Percentiles rank a stretch among this genome's conserved stretches.
These are phyloP conservation scores for Zaprionus gabonicus DNA, from an alignment of 1,140 invertebrate species.

Conservation along the genomic window DNA sequence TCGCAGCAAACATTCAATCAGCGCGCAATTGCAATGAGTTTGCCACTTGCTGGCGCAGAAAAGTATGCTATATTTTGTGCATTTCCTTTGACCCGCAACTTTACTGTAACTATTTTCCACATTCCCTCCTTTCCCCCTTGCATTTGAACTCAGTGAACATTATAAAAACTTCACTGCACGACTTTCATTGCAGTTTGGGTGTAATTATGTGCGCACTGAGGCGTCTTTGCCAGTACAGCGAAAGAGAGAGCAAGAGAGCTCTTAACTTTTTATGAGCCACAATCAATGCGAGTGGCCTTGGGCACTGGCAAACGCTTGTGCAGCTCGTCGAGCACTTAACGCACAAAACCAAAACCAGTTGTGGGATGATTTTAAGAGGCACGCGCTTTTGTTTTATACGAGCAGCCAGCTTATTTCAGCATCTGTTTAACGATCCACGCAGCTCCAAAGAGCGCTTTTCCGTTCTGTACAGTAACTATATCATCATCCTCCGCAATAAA, in stretches of 20 bases:
- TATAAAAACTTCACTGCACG: slow-evolving; percentile 30
- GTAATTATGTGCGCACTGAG: slow-evolving; percentile 39
- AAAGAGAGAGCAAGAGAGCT: slow-evolving; percentile 38
- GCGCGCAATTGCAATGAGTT: neutral
- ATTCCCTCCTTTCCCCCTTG: neutral
- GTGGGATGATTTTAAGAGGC: slow-evolving; percentile 29
- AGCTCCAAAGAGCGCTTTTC: slow-evolving; percentile 5
- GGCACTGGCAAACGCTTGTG: slow-evolving; percentile 36
- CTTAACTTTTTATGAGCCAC: slow-evolving; percentile 60
- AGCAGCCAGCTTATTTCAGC: neutral
- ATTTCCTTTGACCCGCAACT: neutral
- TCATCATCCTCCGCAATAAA: slow-evolving; percentile 15
- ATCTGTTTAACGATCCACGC: slow-evolving; percentile 25
- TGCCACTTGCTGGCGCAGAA: neutral
- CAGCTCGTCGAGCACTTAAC: slow-evolving; percentile 30
- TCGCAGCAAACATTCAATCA: neutral
- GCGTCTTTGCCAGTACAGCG: neutral
- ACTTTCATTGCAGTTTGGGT: slow-evolving; percentile 22
- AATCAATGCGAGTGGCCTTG: slow-evolving; percentile 61
- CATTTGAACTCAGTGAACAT: slow-evolving; percentile 16
- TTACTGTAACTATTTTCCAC: neutral
- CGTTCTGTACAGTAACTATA: neutral
- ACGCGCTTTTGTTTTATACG: slow-evolving; percentile 35
- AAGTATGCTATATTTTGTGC: neutral
- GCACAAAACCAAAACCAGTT: slow-evolving; percentile 28